A percentile compares a stretch with the other conserved stretches of the same genome.
These are phyloP conservation scores for Albula glossodonta DNA, from an alignment of 2,113 vertebrate genomes.

Conservation along the genomic window DNA sequence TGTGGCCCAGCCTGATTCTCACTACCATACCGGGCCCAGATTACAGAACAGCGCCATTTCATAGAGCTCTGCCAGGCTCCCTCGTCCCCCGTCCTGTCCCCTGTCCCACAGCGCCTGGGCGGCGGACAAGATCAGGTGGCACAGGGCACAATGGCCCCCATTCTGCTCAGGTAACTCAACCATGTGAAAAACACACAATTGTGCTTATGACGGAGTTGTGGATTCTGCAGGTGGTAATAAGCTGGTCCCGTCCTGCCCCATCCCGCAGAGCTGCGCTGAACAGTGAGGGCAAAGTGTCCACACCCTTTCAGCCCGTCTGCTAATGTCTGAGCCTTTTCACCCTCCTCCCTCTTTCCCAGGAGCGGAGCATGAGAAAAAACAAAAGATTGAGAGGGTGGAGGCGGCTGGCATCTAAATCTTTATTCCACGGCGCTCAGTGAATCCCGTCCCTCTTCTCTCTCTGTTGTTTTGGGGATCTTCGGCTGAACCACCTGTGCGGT, in stretches of 20 bases:
- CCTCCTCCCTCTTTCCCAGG: not conserved
- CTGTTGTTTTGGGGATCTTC: not conserved
- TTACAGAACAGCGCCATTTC: not conserved
- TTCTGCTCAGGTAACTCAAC: not conserved
- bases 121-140: not conserved
- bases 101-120: not conserved
- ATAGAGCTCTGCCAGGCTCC: not conserved
- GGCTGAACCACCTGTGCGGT: not conserved
- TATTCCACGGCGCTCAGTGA: not conserved
- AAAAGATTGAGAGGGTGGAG: not conserved
- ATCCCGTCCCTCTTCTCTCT: not conserved
- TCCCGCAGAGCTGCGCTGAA: not conserved
- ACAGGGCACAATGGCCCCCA: not conserved
- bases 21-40: not conserved
- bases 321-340: not conserved
- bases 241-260: not conserved
- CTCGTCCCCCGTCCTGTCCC: not conserved
- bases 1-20: not conserved
- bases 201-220: not conserved
- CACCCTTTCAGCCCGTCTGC: not conserved
- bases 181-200: constrained; percentile 2
- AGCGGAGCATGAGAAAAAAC: not conserved
- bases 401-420: not conserved
- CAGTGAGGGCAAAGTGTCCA: not conserved
- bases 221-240: not conserved